Base-by-base conservation (phyloP, 2,888 invertebrate species). In the Luperina testacea region DNA sequence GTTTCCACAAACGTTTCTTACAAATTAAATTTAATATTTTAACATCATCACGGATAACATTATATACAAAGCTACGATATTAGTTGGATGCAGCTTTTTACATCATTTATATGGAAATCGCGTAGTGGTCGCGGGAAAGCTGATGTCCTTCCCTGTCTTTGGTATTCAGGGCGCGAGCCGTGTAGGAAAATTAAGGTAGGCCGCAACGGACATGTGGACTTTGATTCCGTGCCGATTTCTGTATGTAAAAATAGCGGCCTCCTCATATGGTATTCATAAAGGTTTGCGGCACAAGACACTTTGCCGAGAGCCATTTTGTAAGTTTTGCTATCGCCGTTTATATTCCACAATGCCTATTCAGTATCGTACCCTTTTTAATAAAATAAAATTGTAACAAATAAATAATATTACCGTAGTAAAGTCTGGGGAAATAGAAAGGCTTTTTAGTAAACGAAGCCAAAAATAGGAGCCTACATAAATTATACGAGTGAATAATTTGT, bases 121-220 rank as follows among this genome's bases (percentile, higher is more conserved):
- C 92, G 93, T 92, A 89, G 88, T 90, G 88, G 87, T 90, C 90
- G 90, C 80, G 91, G 91, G 82, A 87, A 87, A 91, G 92, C 93
- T 92, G 94, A 93, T 94, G 93, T 93, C 93, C 93, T 92, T 86
- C 91, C 84, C 91, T 90, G 91, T 89, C 91, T 94, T 96, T 94
- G 92, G 92, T 96, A 96, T 96, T 95, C 96, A 93, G 92, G 85
- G 87, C 94, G 90, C 93, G 94, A 90, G 81, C 87, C 90, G 82
- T 88, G 88, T 90, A 94, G 94, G 94, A 95, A 95, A 96, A 96
- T 96, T 95, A 96, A 96, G 96, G 96, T 95, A 94, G 93, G 92
- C 94, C 93, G 91, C 92, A 89, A 90, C 91, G 94, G 93, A 94
- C 95, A 96, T 95, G 94, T 93, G 94, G 94, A 94, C 92, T 95